Percentiles rank a stretch among this genome's conserved stretches.
Conservation (phyloP, 2,113 vertebrate species). For the Pseudopipra pipra region DNA sequence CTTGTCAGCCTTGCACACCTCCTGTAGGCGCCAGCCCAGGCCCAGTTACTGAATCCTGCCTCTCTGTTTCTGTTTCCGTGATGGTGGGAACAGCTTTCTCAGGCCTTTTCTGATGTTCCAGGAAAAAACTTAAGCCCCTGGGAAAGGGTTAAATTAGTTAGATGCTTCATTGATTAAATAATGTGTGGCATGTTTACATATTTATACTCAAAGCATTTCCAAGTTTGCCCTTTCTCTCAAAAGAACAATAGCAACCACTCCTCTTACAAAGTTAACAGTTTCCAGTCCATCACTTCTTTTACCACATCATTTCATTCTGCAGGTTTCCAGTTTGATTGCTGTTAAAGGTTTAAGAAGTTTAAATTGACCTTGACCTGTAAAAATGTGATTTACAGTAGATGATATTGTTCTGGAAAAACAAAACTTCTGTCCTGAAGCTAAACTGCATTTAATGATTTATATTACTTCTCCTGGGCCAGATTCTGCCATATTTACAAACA, state of each 20-base stretch:
- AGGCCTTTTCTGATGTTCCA: neutral
- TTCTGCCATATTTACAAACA: neutral
- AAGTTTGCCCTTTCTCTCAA: neutral
- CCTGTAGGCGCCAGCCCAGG: neutral
- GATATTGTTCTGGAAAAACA: conserved; percentile 41
- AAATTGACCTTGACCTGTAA: conserved; percentile 58
- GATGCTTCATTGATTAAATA: neutral
- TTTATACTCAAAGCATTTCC: conserved; percentile 1
- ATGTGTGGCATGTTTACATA: neutral
- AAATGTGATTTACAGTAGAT: conserved; percentile 21
- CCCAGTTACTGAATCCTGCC: neutral
- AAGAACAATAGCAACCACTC: conserved; percentile 33
- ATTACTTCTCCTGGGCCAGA: neutral
- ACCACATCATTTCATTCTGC: conserved; percentile 15
- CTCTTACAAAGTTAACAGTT: conserved; percentile 24
- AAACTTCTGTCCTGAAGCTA: conserved; percentile 31
- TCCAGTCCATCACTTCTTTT: conserved; percentile 31
- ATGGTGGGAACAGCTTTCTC: neutral
- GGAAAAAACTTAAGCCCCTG: neutral
- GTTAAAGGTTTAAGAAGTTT: conserved; percentile 43
- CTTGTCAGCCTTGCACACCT: neutral
- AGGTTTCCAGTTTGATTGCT: conserved; percentile 40
- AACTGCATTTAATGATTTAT: conserved; percentile 33
- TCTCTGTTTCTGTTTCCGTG: neutral
- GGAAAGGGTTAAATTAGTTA: neutral